A percentile compares a stretch with the other conserved stretches of the same genome.
phyloP scores from a whole-genome alignment of 2,797 vertebrate species.

The Amniataba percoides region DNA sequence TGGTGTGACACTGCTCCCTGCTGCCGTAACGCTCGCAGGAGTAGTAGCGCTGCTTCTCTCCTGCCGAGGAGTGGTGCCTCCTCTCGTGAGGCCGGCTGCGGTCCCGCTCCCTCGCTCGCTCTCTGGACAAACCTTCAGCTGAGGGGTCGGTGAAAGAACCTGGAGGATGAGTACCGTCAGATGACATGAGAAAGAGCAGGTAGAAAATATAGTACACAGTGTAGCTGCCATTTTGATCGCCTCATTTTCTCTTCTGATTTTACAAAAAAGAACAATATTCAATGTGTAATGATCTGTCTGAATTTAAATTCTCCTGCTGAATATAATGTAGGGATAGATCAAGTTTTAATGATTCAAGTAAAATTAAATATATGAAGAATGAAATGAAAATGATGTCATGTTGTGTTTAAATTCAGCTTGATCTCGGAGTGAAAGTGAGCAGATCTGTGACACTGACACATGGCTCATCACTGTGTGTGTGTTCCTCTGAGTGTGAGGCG shows the following conservation, averaged over 20 bases:
- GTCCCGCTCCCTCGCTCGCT: constrained; percentile 89
- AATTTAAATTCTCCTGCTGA: background rate
- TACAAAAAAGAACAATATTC: background rate
- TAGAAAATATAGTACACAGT: background rate
- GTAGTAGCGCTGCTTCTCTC: constrained; percentile 96
- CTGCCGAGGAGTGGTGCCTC: constrained; percentile 92
- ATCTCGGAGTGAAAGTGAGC: background rate
- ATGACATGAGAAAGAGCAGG: background rate
- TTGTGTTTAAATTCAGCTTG: background rate
- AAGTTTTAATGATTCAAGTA: background rate
- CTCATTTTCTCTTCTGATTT: background rate
- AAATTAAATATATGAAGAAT: background rate
- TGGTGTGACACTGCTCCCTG: constrained; percentile 89
- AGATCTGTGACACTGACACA: background rate
- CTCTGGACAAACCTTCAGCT: constrained; percentile 79
- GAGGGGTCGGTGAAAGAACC: constrained; percentile 57
- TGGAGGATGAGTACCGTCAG: constrained; percentile 9
- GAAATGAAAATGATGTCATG: background rate
- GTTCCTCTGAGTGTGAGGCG: background rate
- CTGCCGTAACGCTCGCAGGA: constrained; percentile 95
- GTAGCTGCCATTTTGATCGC: background rate
- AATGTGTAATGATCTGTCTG: background rate
- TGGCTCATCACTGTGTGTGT: background rate
- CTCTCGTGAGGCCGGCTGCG: constrained; percentile 95
- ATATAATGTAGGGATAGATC: background rate